Percentiles rank a stretch among this genome's conserved stretches.
Conservation (phyloP, 2,113 vertebrate species). For the Cynopterus brachyotis region DNA sequence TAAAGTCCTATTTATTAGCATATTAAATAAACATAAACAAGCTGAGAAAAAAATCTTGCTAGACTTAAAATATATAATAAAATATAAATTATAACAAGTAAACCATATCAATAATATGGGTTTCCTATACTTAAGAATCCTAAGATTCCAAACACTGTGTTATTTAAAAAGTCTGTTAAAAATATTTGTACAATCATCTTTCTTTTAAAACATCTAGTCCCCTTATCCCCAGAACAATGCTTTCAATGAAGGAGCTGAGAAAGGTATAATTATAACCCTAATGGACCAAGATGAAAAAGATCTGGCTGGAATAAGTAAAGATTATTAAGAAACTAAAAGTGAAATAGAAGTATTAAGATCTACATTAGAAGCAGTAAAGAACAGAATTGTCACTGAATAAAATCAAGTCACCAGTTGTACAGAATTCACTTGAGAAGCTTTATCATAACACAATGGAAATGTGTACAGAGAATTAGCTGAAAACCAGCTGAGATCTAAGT, state of each 20-base stretch:
- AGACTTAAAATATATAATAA: conserved; percentile 23
- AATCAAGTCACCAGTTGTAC: background rate
- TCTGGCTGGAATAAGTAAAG: background rate
- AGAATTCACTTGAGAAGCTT: background rate
- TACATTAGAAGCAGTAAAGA: background rate
- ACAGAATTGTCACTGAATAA: conserved; percentile 24
- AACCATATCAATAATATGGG: background rate
- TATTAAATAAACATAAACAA: conserved; percentile 41
- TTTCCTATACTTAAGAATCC: conserved; percentile 5
- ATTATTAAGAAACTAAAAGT: conserved; percentile 29
- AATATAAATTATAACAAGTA: conserved; percentile 19
- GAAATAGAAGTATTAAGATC: conserved; percentile 27
- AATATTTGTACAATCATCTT: background rate
- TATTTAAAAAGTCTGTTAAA: background rate
- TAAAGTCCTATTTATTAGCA: conserved; percentile 23
- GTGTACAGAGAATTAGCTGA: background rate
- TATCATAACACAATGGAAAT: background rate
- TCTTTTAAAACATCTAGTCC: background rate
- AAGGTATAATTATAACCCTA: background rate
- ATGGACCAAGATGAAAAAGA: background rate
- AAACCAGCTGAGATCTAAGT: background rate
- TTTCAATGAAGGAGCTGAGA: background rate
- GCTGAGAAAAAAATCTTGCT: background rate
- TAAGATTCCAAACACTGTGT: background rate
- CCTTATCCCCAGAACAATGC: background rate